phyloP scores from a whole-genome alignment of 2,888 invertebrate species.

The Bombylius discolor region DNA sequence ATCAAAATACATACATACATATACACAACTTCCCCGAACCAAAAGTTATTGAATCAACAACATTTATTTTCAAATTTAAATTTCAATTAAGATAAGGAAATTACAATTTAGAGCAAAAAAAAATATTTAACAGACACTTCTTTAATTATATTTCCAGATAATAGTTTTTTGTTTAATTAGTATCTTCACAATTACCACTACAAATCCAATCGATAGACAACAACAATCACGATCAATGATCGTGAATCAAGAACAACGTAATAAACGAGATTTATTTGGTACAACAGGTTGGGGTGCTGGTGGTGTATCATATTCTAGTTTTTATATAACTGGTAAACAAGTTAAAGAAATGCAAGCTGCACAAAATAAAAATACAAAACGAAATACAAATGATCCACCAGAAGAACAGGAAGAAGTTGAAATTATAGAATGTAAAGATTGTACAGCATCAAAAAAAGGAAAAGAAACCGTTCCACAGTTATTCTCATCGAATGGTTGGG shows the following conservation, averaged over 20 bases:
- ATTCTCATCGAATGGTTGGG: conserved; percentile 43
- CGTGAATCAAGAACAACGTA: no score
- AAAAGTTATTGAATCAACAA: no score
- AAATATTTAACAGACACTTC: no score
- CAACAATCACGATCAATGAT: conserved; percentile 5
- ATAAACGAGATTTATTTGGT: conserved; percentile 36
- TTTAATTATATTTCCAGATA: conserved; percentile 1
- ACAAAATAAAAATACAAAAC: neutral
- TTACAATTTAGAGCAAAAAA: no score
- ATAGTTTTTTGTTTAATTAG: neutral
- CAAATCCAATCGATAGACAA: no score
- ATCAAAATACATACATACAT: no score
- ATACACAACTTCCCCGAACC: no score
- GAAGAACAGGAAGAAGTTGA: neutral
- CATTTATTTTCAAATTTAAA: no score
- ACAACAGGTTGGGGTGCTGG: conserved; percentile 42
- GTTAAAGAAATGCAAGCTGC: conserved; percentile 9
- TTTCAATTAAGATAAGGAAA: no score
- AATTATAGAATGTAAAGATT: conserved; percentile 1
- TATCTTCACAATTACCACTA: neutral
- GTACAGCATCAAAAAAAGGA: conserved; percentile 9
- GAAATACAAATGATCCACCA: neutral
- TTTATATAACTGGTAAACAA: conserved; percentile 26
- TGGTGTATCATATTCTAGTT: conserved; percentile 41
- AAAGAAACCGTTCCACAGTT: conserved; percentile 39